Evolutionary conservation across 2,113 vertebrate species (phyloP).

Genomic region (Chloebia gouldiae): DNA sequence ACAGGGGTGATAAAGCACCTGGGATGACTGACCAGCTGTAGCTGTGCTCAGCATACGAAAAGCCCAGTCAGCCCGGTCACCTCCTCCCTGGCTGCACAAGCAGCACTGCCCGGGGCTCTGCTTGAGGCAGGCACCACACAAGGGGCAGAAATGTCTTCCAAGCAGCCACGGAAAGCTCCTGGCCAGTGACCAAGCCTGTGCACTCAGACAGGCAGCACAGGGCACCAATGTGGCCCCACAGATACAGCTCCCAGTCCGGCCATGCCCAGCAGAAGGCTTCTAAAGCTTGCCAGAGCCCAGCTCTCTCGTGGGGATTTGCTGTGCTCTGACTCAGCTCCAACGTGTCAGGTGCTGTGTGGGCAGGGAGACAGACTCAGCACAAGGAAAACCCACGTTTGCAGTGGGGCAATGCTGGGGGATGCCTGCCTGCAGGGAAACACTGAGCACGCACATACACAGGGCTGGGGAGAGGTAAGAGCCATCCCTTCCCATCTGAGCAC

Average conservation of each 20-base stretch:
- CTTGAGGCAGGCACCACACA: neutral
- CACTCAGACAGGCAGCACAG: fast-evolving
- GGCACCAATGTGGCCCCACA: fast-evolving
- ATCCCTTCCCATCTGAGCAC: neutral
- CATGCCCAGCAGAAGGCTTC: neutral
- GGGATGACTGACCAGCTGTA: neutral
- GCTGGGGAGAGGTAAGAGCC: neutral
- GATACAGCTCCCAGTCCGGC: fast-evolving
- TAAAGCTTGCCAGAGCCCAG: neutral
- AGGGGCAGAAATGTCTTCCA: neutral
- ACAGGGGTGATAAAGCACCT: neutral
- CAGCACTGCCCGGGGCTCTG: fast-evolving
- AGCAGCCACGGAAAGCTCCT: neutral
- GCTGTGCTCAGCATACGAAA: neutral
- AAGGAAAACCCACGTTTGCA: neutral
- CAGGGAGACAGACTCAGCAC: constrained; percentile 8
- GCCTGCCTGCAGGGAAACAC: neutral
- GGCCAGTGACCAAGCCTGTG: neutral
- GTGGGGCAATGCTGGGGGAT: neutral
- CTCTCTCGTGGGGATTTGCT: neutral
- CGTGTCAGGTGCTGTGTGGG: neutral
- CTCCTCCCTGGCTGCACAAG: neutral
- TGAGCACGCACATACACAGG: neutral
- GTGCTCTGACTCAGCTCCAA: neutral
- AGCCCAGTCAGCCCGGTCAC: neutral